These are phyloP conservation scores for Mycetomoellerius zeteki DNA, from an alignment of 1,140 invertebrate genomes.

Conservation along the genomic window DNA sequence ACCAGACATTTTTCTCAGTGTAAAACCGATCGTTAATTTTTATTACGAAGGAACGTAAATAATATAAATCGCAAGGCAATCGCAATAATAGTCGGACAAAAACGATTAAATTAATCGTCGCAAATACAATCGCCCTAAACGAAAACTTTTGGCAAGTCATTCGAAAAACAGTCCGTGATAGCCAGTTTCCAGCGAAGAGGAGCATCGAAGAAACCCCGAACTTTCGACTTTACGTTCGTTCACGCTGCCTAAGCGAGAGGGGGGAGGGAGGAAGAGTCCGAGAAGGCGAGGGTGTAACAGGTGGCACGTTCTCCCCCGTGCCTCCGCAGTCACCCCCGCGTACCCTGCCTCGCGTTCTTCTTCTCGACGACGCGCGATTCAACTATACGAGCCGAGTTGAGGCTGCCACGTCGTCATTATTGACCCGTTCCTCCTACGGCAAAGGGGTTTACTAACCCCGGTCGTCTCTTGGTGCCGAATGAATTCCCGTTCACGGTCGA, in stretches of 20 bases:
- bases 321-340: neutral
- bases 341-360: slow-evolving; percentile 6
- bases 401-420: slow-evolving; percentile 72
- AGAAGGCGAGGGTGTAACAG: slow-evolving; percentile 76
- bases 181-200: slow-evolving; percentile 42
- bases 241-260: slow-evolving; percentile 38
- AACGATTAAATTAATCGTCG: slow-evolving; percentile 42
- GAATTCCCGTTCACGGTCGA: slow-evolving; percentile 71
- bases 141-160: slow-evolving; percentile 49
- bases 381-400: slow-evolving; percentile 53
- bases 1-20: too few species aligned
- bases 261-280: slow-evolving; percentile 59
- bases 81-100: slow-evolving; percentile 32
- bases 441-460: slow-evolving; percentile 41
- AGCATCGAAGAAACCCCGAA: slow-evolving; percentile 68
- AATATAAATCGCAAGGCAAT: slow-evolving; percentile 10
- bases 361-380: slow-evolving; percentile 69
- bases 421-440: slow-evolving; percentile 68
- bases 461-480: slow-evolving; percentile 52
- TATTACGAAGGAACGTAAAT: neutral
- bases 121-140: slow-evolving; percentile 16
- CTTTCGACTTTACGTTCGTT: slow-evolving; percentile 78
- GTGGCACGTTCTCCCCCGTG: slow-evolving; percentile 76
- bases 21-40: neutral
- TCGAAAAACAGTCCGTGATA: slow-evolving; percentile 52